Evolutionary conservation across 1,140 invertebrate species (phyloP).

Genomic region (Hyles euphorbiae): DNA sequence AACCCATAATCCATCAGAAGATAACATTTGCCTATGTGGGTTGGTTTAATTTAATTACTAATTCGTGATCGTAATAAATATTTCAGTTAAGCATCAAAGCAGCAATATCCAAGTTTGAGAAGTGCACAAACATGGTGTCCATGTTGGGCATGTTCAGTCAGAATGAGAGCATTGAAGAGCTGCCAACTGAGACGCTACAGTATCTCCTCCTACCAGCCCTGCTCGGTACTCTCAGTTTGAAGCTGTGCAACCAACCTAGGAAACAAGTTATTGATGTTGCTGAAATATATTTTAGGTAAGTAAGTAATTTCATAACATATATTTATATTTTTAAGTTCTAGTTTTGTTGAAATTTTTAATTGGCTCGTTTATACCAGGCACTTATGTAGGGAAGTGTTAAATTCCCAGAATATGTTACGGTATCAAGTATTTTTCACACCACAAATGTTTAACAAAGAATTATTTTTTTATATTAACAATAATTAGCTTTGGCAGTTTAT

Average conservation of each 20-base stretch:
- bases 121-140: constrained; percentile 86
- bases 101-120: constrained; percentile 84
- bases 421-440: too few species aligned
- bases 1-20: too few species aligned
- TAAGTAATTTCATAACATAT: constrained; percentile 27
- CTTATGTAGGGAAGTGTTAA: too few species aligned
- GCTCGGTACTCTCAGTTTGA: constrained; percentile 85
- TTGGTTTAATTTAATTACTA: too few species aligned
- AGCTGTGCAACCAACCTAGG: constrained; percentile 79
- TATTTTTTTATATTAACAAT: too few species aligned
- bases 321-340: background rate
- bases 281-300: constrained; percentile 86
- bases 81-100: constrained; percentile 81
- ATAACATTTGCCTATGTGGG: too few species aligned
- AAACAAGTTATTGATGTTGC: constrained; percentile 82
- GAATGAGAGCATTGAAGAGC: constrained; percentile 92
- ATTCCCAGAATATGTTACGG: too few species aligned
- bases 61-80: too few species aligned
- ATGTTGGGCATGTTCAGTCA: constrained; percentile 87
- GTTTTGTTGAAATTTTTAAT: too few species aligned
- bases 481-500: too few species aligned
- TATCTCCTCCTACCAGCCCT: constrained; percentile 89
- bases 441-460: too few species aligned
- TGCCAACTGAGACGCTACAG: constrained; percentile 89
- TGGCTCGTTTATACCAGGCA: too few species aligned